Base-by-base conservation (phyloP, 2,888 invertebrate species). In the Serrognathus titanus region DNA sequence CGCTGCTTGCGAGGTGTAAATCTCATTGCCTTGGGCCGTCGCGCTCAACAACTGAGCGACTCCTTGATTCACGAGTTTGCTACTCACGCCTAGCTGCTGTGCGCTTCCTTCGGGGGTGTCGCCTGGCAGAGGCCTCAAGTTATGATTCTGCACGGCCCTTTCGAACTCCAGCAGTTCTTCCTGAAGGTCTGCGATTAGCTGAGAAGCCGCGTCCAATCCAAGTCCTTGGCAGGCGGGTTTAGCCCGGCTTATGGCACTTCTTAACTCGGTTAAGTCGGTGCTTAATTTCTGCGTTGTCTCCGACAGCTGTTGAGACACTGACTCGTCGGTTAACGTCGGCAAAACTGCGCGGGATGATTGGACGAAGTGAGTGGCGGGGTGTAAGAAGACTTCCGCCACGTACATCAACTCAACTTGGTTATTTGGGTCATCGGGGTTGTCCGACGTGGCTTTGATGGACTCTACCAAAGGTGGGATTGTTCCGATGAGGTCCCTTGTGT, bases 1-100 rank as follows among this genome's bases (percentile, higher is more conserved):
- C 0, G 92, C 91, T 1, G 92, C 92, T 61, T 88, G 86, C 3
- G 89, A 90, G 0, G 90, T 90, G 68, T 90, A 92, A 66, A 83
- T 85, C 57, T 89, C 85, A 74, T 94, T 92, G 11, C 61, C 88
- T 75, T 89, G 90, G 9, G 90, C 84, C 12, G 92, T 91, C 1
- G 92, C 92, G 11, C 93, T 92, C 51, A 95, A 82, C 55, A 97
- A 79, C 71, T 93, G 92, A 3, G 95, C 92, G 68, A 95, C 85
- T 39, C 88, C 85, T 48, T 92, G 88, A 51, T 90, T 92, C 0
- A 94, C 91, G 45, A 86, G 83, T 74, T 94, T 94, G 51, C 84
- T 83, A 46, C 84, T 82, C 24, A 80, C 75, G 10, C 84, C 83
- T 38, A 88, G 75, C 66, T 82, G 81, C 61, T 83, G 74, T 20